A percentile compares a stretch with the other conserved stretches of the same genome.
Evolutionary conservation across 1,140 invertebrate genomes (phyloP).

Genomic region (Arctopsyche grandis): DNA sequence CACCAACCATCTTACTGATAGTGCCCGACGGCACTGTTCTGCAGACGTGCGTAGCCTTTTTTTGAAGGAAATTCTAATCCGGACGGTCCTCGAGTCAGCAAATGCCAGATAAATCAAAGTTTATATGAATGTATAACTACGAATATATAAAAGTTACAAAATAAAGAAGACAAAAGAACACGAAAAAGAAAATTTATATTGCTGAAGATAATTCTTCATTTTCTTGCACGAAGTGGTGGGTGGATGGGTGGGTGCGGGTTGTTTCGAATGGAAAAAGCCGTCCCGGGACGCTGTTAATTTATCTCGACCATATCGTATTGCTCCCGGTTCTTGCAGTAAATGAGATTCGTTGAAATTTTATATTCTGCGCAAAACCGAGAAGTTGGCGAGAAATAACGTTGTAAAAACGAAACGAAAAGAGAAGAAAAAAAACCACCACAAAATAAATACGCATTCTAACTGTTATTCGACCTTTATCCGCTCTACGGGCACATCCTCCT

Average conservation of each 20-base stretch:
- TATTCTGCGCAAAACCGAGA: not conserved
- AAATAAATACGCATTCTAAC: slow-evolving; percentile 20
- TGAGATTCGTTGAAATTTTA: slow-evolving; percentile 28
- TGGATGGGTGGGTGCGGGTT: not conserved
- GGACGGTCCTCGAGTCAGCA: not conserved
- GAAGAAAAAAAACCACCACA: not conserved
- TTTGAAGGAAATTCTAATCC: not conserved
- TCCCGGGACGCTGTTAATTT: not conserved
- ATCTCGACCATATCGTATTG: slow-evolving; percentile 20
- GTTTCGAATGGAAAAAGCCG: slow-evolving; percentile 7
- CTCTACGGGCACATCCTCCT: slow-evolving; percentile 15
- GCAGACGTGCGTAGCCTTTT: not conserved
- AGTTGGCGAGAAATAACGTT: not conserved
- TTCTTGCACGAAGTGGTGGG: not conserved
- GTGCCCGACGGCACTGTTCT: slow-evolving; percentile 2
- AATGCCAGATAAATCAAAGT: not conserved
- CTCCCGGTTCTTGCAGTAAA: slow-evolving; percentile 7
- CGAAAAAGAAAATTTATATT: slow-evolving; percentile 12
- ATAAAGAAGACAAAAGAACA: not conserved
- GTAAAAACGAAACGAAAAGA: not conserved
- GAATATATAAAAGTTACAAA: not conserved
- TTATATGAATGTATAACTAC: not conserved
- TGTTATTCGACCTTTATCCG: slow-evolving; percentile 29
- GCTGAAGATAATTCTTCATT: slow-evolving; percentile 18
- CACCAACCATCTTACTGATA: slow-evolving; percentile 33